phyloP scores from a whole-genome alignment of 2,797 vertebrate genomes.

The Megalops cyprinoides region DNA sequence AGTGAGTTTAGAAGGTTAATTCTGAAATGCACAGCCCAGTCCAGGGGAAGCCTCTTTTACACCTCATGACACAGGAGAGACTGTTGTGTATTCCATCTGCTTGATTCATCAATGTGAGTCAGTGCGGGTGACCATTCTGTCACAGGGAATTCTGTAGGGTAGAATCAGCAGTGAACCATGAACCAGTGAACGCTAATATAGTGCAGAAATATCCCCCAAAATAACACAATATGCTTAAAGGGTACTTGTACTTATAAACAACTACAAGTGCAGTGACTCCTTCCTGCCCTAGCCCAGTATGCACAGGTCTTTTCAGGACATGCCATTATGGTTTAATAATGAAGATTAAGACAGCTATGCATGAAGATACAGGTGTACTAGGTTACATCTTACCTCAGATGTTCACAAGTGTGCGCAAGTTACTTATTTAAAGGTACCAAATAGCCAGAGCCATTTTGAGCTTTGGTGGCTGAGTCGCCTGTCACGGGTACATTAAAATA shows the following conservation, averaged over 20 bases:
- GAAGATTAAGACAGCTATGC: neutral
- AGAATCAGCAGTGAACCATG: neutral
- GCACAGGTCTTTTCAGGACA: neutral
- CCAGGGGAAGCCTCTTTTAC: neutral
- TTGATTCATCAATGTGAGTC: neutral
- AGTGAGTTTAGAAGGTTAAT: constrained; percentile 6
- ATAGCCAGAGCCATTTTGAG: neutral
- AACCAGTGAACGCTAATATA: neutral
- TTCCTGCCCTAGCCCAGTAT: neutral
- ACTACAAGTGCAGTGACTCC: neutral
- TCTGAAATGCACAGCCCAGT: neutral
- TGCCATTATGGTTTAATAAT: neutral
- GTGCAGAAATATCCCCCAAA: neutral
- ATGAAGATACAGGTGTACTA: neutral
- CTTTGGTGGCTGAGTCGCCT: neutral
- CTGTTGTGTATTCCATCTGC: neutral
- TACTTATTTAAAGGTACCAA: neutral
- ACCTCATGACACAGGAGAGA: neutral
- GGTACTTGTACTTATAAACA: neutral
- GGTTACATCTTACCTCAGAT: neutral
- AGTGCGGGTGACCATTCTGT: constrained; percentile 33
- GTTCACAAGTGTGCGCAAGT: neutral
- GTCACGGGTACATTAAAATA: neutral
- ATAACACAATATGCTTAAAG: neutral
- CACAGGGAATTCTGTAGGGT: neutral